A percentile compares a stretch with the other conserved stretches of the same genome.
phyloP scores from a whole-genome alignment of 2,797 vertebrate species.

The Sebastes nivosus region DNA sequence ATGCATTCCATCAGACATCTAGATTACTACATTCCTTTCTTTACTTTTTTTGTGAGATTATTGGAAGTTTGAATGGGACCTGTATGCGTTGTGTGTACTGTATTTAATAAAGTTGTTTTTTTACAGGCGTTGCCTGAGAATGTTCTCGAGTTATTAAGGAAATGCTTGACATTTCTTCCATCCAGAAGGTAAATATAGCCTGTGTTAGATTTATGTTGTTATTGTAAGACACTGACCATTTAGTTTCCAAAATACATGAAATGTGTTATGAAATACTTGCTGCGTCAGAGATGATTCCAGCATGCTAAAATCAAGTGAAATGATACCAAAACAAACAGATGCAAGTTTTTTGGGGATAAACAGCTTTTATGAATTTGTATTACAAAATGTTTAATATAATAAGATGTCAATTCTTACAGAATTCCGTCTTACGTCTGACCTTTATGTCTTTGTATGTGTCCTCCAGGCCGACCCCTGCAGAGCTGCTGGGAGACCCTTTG shows the following conservation, averaged over 20 bases:
- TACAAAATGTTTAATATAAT: neutral
- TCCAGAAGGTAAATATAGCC: slow-evolving; percentile 87
- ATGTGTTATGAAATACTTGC: neutral
- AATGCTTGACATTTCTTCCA: slow-evolving; percentile 93
- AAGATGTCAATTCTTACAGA: neutral
- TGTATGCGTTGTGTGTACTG: neutral
- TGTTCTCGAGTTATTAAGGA: slow-evolving; percentile 86
- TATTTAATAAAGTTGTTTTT: slow-evolving; percentile 23
- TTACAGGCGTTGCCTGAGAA: slow-evolving; percentile 89
- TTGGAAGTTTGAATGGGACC: neutral
- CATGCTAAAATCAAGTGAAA: neutral
- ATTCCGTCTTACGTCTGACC: neutral
- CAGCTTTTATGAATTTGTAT: neutral
- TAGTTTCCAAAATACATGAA: slow-evolving; percentile 15
- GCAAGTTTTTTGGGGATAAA: neutral
- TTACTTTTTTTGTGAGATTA: neutral
- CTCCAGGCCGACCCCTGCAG: slow-evolving; percentile 87
- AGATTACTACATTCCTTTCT: neutral
- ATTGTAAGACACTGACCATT: slow-evolving; percentile 10
- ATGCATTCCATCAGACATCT: neutral
- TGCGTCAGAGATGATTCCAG: neutral
- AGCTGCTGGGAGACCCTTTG: slow-evolving; percentile 85
- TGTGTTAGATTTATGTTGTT: slow-evolving; percentile 19
- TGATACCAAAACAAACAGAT: slow-evolving; percentile 9
- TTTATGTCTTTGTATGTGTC: slow-evolving; percentile 9